A percentile compares a stretch with the other conserved stretches of the same genome.
These are phyloP conservation scores for Lissonota sp. DNA, from an alignment of 2,888 invertebrate genomes.

Conservation along the genomic window DNA sequence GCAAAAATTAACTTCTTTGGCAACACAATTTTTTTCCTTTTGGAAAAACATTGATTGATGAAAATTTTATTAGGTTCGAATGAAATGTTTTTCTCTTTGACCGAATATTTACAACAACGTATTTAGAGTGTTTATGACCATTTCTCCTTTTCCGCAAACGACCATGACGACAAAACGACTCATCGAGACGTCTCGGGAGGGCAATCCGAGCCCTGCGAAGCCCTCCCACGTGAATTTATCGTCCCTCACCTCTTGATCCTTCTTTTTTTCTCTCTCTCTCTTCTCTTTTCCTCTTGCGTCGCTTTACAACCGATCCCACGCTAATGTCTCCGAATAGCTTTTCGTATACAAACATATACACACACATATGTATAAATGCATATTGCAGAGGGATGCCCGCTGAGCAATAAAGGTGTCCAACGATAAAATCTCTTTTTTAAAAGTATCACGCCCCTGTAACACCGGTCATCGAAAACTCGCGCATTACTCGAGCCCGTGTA, in stretches of 20 bases:
- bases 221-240: slow-evolving; percentile 53
- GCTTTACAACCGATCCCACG: slow-evolving; percentile 66
- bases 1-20: too few species aligned
- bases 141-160: slow-evolving; percentile 53
- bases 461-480: slow-evolving; percentile 61
- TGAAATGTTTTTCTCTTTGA: background rate
- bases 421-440: slow-evolving; percentile 64
- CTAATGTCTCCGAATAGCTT: slow-evolving; percentile 65
- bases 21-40: too few species aligned
- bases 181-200: slow-evolving; percentile 32
- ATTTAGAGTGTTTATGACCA: slow-evolving; percentile 17
- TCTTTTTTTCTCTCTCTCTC: slow-evolving; percentile 31
- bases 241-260: slow-evolving; percentile 39
- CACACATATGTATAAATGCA: slow-evolving; percentile 11
- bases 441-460: slow-evolving; percentile 64
- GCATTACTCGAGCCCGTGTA: slow-evolving; percentile 23
- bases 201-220: slow-evolving; percentile 42
- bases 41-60: too few species aligned
- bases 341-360: slow-evolving; percentile 32
- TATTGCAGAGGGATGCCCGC: slow-evolving; percentile 49
- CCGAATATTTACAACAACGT: background rate
- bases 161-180: slow-evolving; percentile 55
- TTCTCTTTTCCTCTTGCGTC: slow-evolving; percentile 22
- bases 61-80: background rate
- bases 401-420: slow-evolving; percentile 66